A percentile compares a stretch with the other conserved stretches of the same genome.
Evolutionary conservation across 2,797 vertebrate species (phyloP).

Genomic region (Myiothlypis chrysogaster): DNA sequence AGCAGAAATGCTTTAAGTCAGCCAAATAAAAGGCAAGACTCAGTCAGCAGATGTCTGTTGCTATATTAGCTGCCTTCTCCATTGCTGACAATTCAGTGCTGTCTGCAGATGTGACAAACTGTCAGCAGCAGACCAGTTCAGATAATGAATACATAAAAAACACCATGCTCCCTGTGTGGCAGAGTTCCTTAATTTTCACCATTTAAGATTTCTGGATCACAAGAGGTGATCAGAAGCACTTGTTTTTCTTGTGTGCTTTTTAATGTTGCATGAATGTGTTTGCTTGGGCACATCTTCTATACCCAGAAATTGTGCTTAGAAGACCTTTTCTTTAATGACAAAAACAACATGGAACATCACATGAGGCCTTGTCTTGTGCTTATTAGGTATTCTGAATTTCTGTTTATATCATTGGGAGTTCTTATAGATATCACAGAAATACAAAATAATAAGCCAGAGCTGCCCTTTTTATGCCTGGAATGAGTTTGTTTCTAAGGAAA

Average conservation of each 20-base stretch:
- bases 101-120: not conserved
- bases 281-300: not conserved
- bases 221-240: not conserved
- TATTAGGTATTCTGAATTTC: constrained; percentile 16
- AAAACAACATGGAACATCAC: not conserved
- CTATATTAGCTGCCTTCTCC: not conserved
- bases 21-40: not conserved
- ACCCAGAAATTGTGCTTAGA: not conserved
- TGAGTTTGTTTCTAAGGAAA: not conserved
- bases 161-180: not conserved
- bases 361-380: not conserved
- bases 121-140: not conserved
- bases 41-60: not conserved
- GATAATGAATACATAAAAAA: not conserved
- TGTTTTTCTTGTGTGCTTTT: not conserved
- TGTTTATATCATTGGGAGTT: constrained; percentile 14
- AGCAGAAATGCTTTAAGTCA: not conserved
- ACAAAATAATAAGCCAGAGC: not conserved
- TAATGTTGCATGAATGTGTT: not conserved
- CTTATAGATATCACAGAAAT: not conserved
- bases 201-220: not conserved
- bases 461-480: not conserved
- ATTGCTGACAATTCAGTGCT: not conserved
- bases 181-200: not conserved
- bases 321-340: not conserved